A percentile compares a stretch with the other conserved stretches of the same genome.
These are phyloP conservation scores for Archips xylosteana DNA, from an alignment of 2,888 invertebrate species.

Conservation along the genomic window DNA sequence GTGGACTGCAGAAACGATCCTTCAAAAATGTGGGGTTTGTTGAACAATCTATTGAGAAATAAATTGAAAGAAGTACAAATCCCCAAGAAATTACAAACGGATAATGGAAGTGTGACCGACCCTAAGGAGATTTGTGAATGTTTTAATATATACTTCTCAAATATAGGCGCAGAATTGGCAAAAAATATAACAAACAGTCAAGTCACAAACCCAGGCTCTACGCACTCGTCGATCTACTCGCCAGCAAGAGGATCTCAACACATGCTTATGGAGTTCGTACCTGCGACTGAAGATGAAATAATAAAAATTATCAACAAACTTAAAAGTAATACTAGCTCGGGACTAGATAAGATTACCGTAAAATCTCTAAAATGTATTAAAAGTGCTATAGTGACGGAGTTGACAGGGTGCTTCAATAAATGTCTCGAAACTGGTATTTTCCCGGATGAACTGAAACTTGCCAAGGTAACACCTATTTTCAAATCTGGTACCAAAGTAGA, in stretches of 20 bases:
- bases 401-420: conserved; percentile 5
- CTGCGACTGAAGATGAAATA: background rate
- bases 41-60: background rate
- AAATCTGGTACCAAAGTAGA: conserved; percentile 12
- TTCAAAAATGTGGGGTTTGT: conserved; percentile 3
- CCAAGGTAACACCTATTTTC: conserved; percentile 24
- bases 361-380: conserved; percentile 26
- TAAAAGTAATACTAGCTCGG: conserved; percentile 14
- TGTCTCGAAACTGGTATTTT: background rate
- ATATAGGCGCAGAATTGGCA: background rate
- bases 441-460: conserved; percentile 14
- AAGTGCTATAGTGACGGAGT: background rate
- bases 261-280: background rate
- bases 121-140: conserved; percentile 5
- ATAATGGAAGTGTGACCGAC: background rate
- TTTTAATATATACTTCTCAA: background rate
- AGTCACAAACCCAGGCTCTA: background rate
- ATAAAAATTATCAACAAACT: conserved; percentile 12
- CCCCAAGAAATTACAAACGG: background rate
- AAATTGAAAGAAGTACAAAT: background rate
- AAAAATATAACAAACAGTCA: background rate
- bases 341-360: conserved; percentile 16
- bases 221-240: no score
- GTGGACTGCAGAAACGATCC: background rate
- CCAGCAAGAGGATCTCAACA: no score